These are phyloP conservation scores for Disparrhopalites patrizii DNA, from an alignment of 2,888 invertebrate genomes.

Conservation along the genomic window DNA sequence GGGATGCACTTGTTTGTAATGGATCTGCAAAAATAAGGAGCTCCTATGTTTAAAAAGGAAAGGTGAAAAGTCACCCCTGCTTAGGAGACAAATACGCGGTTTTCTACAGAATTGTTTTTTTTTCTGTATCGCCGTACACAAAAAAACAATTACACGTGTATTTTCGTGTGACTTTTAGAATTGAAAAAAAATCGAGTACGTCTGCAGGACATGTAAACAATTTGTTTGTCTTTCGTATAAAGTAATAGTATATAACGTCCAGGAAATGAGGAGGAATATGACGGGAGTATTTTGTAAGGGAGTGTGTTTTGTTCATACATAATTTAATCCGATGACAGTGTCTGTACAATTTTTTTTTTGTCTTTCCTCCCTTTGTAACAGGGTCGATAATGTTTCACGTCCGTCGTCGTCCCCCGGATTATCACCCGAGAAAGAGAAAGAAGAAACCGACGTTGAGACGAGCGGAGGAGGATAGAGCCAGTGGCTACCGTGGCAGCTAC, in stretches of 20 bases:
- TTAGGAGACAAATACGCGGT: too few species aligned
- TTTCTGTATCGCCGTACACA: too few species aligned
- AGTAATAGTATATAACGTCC: neutral
- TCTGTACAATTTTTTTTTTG: neutral
- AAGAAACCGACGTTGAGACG: slow-evolving; percentile 61
- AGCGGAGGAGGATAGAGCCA: slow-evolving; percentile 54
- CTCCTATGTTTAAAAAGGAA: too few species aligned
- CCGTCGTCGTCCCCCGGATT: slow-evolving; percentile 84
- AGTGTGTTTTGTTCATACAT: neutral
- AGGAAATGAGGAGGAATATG: neutral
- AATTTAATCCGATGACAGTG: neutral
- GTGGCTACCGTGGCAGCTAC: slow-evolving; percentile 52
- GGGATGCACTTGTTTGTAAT: too few species aligned
- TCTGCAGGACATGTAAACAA: neutral
- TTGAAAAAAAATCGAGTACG: too few species aligned
- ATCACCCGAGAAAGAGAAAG: slow-evolving; percentile 82
- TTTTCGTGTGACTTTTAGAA: too few species aligned
- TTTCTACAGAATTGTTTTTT: too few species aligned
- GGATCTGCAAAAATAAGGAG: too few species aligned
- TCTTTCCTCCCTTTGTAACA: slow-evolving; percentile 52
- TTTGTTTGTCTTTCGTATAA: neutral
- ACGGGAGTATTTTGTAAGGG: neutral
- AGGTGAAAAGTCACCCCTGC: too few species aligned
- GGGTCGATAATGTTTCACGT: slow-evolving; percentile 98
- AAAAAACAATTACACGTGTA: too few species aligned